phyloP scores from a whole-genome alignment of 2,888 invertebrate species.

The Caenorhabditis sp. region DNA sequence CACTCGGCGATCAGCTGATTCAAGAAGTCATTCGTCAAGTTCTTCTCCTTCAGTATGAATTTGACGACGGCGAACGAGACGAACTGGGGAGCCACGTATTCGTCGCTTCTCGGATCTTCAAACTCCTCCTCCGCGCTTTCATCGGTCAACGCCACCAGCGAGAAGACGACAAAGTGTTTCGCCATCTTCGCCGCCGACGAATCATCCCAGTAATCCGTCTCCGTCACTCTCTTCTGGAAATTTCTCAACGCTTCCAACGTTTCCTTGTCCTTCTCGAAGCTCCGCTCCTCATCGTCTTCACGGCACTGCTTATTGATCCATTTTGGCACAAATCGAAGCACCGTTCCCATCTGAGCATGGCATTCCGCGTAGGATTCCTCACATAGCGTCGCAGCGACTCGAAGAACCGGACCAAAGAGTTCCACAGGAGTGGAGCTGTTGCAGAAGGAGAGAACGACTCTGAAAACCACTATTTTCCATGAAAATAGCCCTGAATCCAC shows the following conservation, averaged over 20 bases:
- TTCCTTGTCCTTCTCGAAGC: conserved; percentile 18
- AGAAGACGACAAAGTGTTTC: not conserved
- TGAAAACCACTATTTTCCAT: too few species aligned
- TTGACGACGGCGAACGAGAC: conserved; percentile 32
- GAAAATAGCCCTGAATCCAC: too few species aligned
- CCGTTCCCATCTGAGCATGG: conserved; percentile 16
- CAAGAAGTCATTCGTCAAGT: not conserved
- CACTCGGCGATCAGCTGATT: not conserved
- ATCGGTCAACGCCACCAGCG: not conserved
- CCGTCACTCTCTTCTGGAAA: conserved; percentile 32
- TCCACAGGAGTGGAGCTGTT: conserved; percentile 46
- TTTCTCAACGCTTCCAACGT: conserved; percentile 28
- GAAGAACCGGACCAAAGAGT: conserved; percentile 23
- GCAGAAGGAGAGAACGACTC: conserved; percentile 42
- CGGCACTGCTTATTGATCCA: conserved; percentile 47
- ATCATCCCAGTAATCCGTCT: conserved; percentile 31
- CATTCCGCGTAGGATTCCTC: conserved; percentile 46
- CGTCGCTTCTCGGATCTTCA: conserved; percentile 47
- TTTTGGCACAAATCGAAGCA: conserved; percentile 51
- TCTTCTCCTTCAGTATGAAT: conserved; percentile 36
- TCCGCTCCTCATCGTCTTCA: conserved; percentile 11
- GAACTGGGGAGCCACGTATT: conserved; percentile 18
- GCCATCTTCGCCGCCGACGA: not conserved
- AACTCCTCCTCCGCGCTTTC: conserved; percentile 15
- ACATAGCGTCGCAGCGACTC: conserved; percentile 36